Evolutionary conservation across 2,888 invertebrate genomes (phyloP), one percentile per base, ranked within the genome.

Genomic region (Chironomus tentans): DNA sequence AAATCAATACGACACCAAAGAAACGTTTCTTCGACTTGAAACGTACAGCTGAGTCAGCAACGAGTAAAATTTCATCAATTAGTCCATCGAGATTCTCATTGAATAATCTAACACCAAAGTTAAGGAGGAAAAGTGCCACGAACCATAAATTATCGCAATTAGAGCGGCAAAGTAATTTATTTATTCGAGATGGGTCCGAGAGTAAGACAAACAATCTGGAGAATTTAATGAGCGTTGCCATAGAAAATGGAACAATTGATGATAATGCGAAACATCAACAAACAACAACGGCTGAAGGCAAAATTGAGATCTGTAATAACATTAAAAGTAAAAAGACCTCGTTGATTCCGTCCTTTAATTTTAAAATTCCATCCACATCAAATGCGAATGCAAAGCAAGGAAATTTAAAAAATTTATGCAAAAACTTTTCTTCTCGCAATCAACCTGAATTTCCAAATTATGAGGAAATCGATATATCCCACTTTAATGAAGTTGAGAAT

Each of bases 91-190:
- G 28, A 71, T 56, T 71, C 56, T 47, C 62, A 15, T 62, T 61
- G 38, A 73, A 56, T 62, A 73, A 56, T 62, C 28, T 73, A 46
- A 62, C 73, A 6, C 73, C 73, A 6, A 61, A 15, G 10, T 56
- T 71, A 4, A n/a, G 56, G 2, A 46, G 73, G 7, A 73, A 73
- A 15, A 73, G 22, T 46, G 28, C 62, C 22, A 18, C 12, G 21
- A 62, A 47, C 22, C 28, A 61, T 46, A 73, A 73, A 65, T 65
- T 73, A 65, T 38, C 73, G 21, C 73, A 73, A 65, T 73, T 73
- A 62, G 73, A 73, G n/a, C 61, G 38, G 73, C 62, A 73, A 21
- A 62, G 47, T 18, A 73, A 73, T 73, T 73, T 73, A 47, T 73
- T 73, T 46, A 73, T 73, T 65, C 61, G 73, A 22, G 73, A 71